Evolutionary conservation across 2,113 vertebrate genomes (phyloP), one percentile per base, ranked within the genome.

Genomic region (Pseudorhombus dupliciocellatus): DNA sequence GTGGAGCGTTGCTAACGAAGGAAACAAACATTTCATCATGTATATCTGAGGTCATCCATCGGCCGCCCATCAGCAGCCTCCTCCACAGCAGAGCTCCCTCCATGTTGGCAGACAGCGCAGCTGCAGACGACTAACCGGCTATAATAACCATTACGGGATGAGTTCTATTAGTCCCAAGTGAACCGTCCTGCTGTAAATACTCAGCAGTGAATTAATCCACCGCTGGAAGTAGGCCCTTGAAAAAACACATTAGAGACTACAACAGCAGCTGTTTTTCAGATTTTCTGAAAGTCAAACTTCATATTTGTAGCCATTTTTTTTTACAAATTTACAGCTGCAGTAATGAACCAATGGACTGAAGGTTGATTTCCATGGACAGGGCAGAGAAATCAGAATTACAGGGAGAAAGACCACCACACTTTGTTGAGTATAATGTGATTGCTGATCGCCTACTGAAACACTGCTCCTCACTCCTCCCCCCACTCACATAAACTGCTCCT

Each of bases 171-270:
- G 20, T 46, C 37, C 25, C 15, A 26, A 7, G 22, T 34, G 28
- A 44, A 34, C 16, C 64, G 21, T 61, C 50, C 51, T 62, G 21
- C 46, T 52, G n/a, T 24, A 31, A 58, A 44, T 21, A 67, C n/a
- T 53, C 52, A 30, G 51, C 52, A 44, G 16, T n/a, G 12, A 25
- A 50, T 48, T 31, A 46, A 30, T 75, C 24, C 5, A 4, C 48
- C 15, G 7, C 34, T n/a, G 9, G 26, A 61, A 24, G 9, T 3
- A 24, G 51, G 37, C 21, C 16, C 42, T n/a, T 7, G 18, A 70
- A 61, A 53, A 40, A n/a, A 12, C 18, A 9, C 6, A 16, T 16
- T 14, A 44, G n/a, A 55, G 26, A 7, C 6, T 4, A 54, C 42
- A 3, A 2, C 15, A 37, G 16, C 20, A 5, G 30, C 44, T 28